Evolutionary conservation across 2,113 vertebrate genomes (phyloP).

Genomic region (Scalopus aquaticus): DNA sequence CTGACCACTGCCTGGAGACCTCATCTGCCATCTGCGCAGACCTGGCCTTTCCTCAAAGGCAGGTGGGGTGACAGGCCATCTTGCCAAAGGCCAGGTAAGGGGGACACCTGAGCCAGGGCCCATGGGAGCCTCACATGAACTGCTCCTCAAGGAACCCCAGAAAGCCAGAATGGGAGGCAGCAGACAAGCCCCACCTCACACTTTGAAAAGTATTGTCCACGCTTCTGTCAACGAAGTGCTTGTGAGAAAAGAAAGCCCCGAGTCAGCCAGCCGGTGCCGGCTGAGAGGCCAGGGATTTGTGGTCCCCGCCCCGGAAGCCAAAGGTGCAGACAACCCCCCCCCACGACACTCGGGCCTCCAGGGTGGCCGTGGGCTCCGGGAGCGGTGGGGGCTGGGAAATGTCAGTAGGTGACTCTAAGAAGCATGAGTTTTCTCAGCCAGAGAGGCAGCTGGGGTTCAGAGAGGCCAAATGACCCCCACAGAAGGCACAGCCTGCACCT

Average conservation of each 20-base stretch:
- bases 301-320: rapidly evolving
- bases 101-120: neutral
- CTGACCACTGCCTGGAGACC: no score
- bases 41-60: no score
- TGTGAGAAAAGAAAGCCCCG: no score
- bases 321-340: no score
- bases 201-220: neutral
- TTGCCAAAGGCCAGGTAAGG: neutral
- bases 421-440: neutral
- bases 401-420: neutral
- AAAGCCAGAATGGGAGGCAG: neutral
- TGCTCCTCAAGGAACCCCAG: neutral
- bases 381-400: neutral
- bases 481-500: neutral
- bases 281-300: neutral
- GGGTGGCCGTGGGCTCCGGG: neutral
- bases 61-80: neutral
- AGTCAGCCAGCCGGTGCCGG: neutral
- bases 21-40: no score
- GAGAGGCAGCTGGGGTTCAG: neutral
- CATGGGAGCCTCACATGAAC: neutral
- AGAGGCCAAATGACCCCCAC: neutral
- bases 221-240: neutral
- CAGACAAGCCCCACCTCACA: rapidly evolving
- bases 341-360: no score